Conservation (phyloP, 2,888 invertebrate genomes). For the Melikaiella ostensackeni region DNA sequence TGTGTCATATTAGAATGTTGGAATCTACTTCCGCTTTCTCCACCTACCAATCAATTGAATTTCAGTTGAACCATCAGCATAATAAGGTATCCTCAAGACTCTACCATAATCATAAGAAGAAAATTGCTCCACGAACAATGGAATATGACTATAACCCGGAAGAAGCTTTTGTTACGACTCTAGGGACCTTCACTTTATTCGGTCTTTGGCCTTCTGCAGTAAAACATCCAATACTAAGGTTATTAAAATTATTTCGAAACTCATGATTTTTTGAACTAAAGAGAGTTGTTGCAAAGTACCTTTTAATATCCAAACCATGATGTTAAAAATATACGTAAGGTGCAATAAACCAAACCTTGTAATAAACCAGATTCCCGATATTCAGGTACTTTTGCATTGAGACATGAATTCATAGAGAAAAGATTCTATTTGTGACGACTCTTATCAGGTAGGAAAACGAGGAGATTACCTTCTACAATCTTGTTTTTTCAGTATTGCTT, state of each 20-base stretch:
- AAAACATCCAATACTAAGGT: constrained; percentile 21
- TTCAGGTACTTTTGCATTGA: neutral
- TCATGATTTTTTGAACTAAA: neutral
- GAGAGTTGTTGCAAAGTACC: neutral
- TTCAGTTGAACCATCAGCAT: neutral
- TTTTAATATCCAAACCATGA: neutral
- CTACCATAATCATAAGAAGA: neutral
- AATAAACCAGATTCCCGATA: neutral
- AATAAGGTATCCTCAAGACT: neutral
- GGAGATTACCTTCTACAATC: neutral
- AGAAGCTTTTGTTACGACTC: constrained; percentile 13
- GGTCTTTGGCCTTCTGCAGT: constrained; percentile 28
- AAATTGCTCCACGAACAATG: neutral
- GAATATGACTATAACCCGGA: constrained; percentile 8
- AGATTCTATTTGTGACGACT: neutral
- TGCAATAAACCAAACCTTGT: neutral
- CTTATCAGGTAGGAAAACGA: neutral
- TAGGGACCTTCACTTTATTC: constrained; percentile 27
- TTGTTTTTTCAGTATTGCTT: neutral
- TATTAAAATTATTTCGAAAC: neutral
- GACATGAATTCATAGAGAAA: neutral
- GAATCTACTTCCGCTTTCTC: neutral
- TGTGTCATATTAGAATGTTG: neutral
- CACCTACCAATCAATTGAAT: constrained; percentile 15
- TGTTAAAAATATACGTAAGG: neutral